phyloP scores from a whole-genome alignment of 2,113 vertebrate species.

The Stomatorhinus ivindoensis region DNA sequence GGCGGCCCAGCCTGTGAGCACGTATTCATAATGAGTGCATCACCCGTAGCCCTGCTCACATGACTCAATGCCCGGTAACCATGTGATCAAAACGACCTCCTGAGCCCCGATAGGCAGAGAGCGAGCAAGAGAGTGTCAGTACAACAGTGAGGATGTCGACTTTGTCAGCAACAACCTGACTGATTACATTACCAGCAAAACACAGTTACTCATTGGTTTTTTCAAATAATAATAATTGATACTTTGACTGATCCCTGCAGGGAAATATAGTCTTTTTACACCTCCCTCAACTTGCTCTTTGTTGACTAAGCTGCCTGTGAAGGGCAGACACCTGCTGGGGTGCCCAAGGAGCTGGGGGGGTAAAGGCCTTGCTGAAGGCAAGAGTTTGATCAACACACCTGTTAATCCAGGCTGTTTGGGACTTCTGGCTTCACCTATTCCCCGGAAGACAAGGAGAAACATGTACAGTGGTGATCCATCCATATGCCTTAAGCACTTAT shows the following conservation, averaged over 20 bases:
- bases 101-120: not conserved
- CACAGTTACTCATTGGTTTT: not conserved
- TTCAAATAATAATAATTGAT: too few relatives aligned
- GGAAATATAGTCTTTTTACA: too few relatives aligned
- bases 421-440: conserved; percentile 48
- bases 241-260: too few relatives aligned
- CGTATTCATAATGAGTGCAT: not conserved
- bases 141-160: not conserved
- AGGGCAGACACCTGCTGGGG: too few relatives aligned
- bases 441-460: conserved; percentile 39
- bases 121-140: not conserved
- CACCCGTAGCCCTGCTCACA: not conserved
- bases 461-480: not conserved
- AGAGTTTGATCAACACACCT: conserved; percentile 55
- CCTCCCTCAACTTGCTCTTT: too few relatives aligned
- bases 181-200: not conserved
- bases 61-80: not conserved
- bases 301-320: too few relatives aligned
- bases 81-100: not conserved
- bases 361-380: too few relatives aligned
- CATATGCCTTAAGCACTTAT: not conserved
- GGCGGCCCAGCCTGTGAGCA: not conserved
- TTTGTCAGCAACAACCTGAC: not conserved
- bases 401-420: conserved; percentile 57
- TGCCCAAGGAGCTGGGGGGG: too few relatives aligned